Percentiles rank a stretch among this genome's conserved stretches.
phyloP scores from a whole-genome alignment of 2,888 invertebrate species.

The Odiellus spinosus region DNA sequence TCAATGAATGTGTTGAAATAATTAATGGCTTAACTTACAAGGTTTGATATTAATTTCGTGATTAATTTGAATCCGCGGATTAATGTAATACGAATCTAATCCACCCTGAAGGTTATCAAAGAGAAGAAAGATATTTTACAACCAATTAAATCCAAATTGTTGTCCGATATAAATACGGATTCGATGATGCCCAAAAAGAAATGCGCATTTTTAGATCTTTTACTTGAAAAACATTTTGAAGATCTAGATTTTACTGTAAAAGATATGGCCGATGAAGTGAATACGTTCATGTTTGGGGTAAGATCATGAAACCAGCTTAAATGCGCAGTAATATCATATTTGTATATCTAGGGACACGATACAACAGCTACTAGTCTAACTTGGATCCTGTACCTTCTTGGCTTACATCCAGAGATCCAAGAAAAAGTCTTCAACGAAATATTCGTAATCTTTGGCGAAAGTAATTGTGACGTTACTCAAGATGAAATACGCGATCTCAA shows the following conservation, averaged over 20 bases:
- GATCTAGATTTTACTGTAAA: slow-evolving; percentile 24
- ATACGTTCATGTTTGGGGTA: slow-evolving; percentile 34
- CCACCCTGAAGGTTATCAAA: too few relatives aligned
- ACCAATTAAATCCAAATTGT: too few relatives aligned
- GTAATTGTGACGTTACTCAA: slow-evolving; percentile 5
- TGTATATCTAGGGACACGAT: slow-evolving; percentile 16
- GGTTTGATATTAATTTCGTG: too few relatives aligned
- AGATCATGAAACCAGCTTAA: too few relatives aligned
- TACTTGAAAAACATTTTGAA: slow-evolving; percentile 24
- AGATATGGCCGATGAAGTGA: slow-evolving; percentile 32
- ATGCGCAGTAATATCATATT: too few relatives aligned
- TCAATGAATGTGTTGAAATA: too few relatives aligned
- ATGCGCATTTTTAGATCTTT: slow-evolving; percentile 30
- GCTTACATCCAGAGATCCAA: slow-evolving; percentile 30
- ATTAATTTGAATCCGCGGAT: too few relatives aligned
- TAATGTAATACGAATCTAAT: too few relatives aligned
- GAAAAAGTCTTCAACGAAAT: slow-evolving; percentile 54
- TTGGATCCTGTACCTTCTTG: slow-evolving; percentile 58
- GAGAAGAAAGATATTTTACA: too few relatives aligned
- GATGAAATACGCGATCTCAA: slow-evolving; percentile 19
- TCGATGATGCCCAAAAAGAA: slow-evolving; percentile 8
- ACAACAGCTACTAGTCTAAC: slow-evolving; percentile 66
- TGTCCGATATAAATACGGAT: too few relatives aligned
- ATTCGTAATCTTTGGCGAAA: slow-evolving; percentile 31
- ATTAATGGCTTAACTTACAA: too few relatives aligned